These are phyloP conservation scores for Bombus superbus DNA, from an alignment of 1,140 invertebrate genomes.

Conservation along the genomic window DNA sequence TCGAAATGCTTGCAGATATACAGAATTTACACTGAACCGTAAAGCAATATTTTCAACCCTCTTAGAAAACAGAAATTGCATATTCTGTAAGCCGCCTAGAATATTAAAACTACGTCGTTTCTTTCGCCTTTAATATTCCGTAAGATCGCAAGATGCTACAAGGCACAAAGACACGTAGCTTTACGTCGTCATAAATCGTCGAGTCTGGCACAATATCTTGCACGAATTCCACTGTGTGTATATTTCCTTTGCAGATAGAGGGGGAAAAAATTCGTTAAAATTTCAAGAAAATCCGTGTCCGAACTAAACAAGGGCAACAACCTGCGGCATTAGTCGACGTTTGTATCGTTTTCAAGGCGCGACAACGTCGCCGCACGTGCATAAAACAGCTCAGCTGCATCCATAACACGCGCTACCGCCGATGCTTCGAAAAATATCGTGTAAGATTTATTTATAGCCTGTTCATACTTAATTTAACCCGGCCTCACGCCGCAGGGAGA, in stretches of 20 bases:
- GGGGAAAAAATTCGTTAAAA: not conserved
- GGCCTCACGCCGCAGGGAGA: conserved; percentile 10
- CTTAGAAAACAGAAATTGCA: not conserved
- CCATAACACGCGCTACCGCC: not conserved
- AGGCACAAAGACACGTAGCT: not conserved
- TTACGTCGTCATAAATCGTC: not conserved
- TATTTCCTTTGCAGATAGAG: too few relatives aligned
- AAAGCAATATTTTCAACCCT: not conserved
- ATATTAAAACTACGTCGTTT: not conserved
- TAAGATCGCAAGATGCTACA: too few relatives aligned
- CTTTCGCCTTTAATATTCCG: not conserved
- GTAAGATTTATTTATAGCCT: conserved; percentile 39
- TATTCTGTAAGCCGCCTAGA: too few relatives aligned
- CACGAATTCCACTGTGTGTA: not conserved
- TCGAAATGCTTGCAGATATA: too few relatives aligned
- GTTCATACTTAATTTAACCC: conserved; percentile 49
- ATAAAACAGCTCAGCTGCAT: conserved; percentile 11
- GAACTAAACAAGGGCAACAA: not conserved
- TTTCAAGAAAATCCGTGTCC: not conserved
- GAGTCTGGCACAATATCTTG: not conserved
- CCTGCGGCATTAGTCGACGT: not conserved
- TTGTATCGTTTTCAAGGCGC: not conserved
- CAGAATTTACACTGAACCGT: not conserved
- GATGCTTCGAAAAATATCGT: conserved; percentile 35
- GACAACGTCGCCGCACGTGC: conserved; percentile 19